Conservation (phyloP, 35 echinoderm and acorn worm genomes). For the Strongylocentrotus purpuratus region DNA sequence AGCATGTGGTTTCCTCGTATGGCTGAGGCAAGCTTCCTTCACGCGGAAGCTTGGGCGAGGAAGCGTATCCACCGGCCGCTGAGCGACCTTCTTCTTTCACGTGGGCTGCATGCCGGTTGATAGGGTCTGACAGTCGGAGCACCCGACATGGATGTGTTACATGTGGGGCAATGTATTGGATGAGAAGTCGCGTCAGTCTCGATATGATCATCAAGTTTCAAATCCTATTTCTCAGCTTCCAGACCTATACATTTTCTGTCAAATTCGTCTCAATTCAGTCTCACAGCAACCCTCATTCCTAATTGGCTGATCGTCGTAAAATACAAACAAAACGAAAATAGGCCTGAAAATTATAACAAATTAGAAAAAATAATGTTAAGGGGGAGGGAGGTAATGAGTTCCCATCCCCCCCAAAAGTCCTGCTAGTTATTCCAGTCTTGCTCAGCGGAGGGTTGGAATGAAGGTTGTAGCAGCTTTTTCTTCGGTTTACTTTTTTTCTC, state of each 20-base stretch:
- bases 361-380: too few species aligned
- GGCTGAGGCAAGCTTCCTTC: background rate
- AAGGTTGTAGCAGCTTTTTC: too few species aligned
- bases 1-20: background rate
- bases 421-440: too few species aligned
- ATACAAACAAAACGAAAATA: too few species aligned
- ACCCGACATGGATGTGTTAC: background rate
- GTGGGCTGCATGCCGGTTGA: background rate
- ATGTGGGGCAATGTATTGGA: background rate
- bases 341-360: too few species aligned
- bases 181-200: background rate
- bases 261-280: background rate
- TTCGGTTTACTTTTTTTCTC: too few species aligned
- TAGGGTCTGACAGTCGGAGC: background rate
- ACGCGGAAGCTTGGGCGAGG: background rate
- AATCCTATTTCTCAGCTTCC: background rate
- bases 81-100: background rate
- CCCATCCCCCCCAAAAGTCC: too few species aligned
- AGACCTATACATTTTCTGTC: background rate
- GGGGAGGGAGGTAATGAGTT: too few species aligned
- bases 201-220: too few species aligned
- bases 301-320: too few species aligned
- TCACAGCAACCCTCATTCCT: too few species aligned
- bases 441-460: too few species aligned
- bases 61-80: background rate